Evolutionary conservation across 2,888 invertebrate species (phyloP).

Genomic region (Lasiommata megera): DNA sequence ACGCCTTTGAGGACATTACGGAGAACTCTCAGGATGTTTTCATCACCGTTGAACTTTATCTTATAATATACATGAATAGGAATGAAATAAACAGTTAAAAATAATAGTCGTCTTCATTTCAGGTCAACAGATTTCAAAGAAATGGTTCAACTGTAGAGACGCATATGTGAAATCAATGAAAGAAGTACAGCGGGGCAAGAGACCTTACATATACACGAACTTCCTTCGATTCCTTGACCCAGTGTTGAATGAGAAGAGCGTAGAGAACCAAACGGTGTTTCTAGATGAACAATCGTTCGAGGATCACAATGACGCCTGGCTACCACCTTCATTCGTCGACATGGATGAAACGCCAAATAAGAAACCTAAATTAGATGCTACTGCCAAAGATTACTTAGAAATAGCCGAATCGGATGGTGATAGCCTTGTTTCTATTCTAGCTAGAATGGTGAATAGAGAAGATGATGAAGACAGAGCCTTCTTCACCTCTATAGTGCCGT

Average conservation of each 20-base stretch:
- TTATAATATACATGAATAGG: no score
- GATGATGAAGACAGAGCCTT: constrained; percentile 65
- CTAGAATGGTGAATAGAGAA: constrained; percentile 55
- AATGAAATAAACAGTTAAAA: no score
- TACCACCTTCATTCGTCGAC: constrained; percentile 43
- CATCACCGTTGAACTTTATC: no score
- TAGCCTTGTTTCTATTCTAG: constrained; percentile 47
- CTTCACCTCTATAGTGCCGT: constrained; percentile 58
- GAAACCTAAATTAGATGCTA: constrained; percentile 26
- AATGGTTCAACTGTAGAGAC: constrained; percentile 56
- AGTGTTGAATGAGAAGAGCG: constrained; percentile 30
- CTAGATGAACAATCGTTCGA: constrained; percentile 30
- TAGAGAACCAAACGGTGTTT: constrained; percentile 26
- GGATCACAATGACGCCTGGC: constrained; percentile 44
- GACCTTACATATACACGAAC: constrained; percentile 52
- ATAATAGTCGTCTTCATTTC: constrained; percentile 14
- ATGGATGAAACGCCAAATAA: constrained; percentile 38
- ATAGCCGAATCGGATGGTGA: constrained; percentile 25
- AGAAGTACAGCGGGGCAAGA: constrained; percentile 25
- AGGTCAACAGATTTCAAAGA: constrained; percentile 49
- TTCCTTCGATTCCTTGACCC: constrained; percentile 49
- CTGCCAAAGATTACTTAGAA: constrained; percentile 14
- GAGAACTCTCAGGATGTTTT: no score
- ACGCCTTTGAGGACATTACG: no score
- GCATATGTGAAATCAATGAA: constrained; percentile 50